Base-by-base conservation (phyloP, 2,888 invertebrate species). In the Podotricha telesiphe region DNA sequence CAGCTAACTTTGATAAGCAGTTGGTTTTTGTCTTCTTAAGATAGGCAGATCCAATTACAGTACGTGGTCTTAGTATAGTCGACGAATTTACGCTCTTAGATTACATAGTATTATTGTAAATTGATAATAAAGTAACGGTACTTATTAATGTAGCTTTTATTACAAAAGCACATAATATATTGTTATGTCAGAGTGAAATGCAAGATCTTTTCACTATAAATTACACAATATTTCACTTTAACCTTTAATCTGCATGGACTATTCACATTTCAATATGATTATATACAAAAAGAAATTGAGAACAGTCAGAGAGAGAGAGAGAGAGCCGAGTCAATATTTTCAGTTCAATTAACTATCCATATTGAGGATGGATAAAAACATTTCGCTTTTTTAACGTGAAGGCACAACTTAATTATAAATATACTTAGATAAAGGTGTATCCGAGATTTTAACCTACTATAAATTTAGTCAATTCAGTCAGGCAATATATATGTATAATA, bases 1-100 rank as follows among this genome's bases (percentile, higher is more conserved):
- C 86, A 88, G 88, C 87, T 88, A 84, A 80, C 80, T 86, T 82
- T 84, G 79, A 80, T 81, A 85, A 85, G 83, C 88, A 90, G 89
- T 89, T 90, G 83, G 73, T 75, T 74, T 74, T 76, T 78, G 74
- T 74, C 72, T 74, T 73, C 67, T 67, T 68, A 40, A 42, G 55
- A 70, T 69, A 67, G 53, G 40, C 48, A 55, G 66, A 74, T 69
- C 73, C 71, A 74, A 73, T 74, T 75, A 72, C 62, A 69, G 68
- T 73, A 72, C 72, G 70, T 68, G 61, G 66, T 67, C 64, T 69
- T 62, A 15, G 59, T 63, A 37, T 45, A 42, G 58, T 66, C 63
- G 50, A 65, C 51, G 56, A 58, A 69, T 67, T 72, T 63, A 53
- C 51, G 19, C 51, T 71, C 51, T 48, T 13, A 45, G 19, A 59